Base-by-base conservation (phyloP, 2,888 invertebrate species). In the Cheilosia impressa region DNA sequence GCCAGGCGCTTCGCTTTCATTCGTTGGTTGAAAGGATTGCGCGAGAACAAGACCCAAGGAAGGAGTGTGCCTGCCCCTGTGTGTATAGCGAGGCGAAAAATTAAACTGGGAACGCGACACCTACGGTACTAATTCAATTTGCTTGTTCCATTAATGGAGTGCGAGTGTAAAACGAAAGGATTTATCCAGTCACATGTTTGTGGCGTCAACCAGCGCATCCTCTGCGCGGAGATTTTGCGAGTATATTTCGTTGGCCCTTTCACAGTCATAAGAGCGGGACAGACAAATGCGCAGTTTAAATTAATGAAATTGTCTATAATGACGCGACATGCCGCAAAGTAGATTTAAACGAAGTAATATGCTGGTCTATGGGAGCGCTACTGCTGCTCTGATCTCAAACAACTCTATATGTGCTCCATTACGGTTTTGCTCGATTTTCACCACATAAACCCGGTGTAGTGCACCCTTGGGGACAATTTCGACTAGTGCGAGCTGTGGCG, bases 271-370 rank as follows among this genome's bases (percentile, higher is more conserved):
- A 27, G 17, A 65, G 27, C 15, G 55, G 45, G 45, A 38, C 72
- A 77, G 55, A 38, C 72, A 72, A 85, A 77, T 77, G 80, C 72
- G 81, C 85, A 81, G 76, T 85, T 81, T 77, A 85, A 81, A 85
- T 85, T 75, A 80, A 81, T 85, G 85, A 85, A 85, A 80, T 85
- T 81, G 76, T 85, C 81, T 85, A 66, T 85, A 77, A 81, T 77
- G 80, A 81, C 77, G 55, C 80, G 76, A 85, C 85, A 79, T 75
- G 68, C 84, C 84, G 75, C 84, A 84, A 84, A 84, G 75, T 76
- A 71, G 79, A 84, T 66, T 84, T 84, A 84, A 79, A 75, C 84
- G 75, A 84, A 84, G 84, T 84, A 84, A 84, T 84, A 84, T 84
- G 84, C 84, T 75, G 84, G 84, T 84, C 84, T 75, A 71, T 84